Evolutionary conservation across 2,113 vertebrate species (phyloP), one percentile per base, ranked within the genome.

Genomic region (Esox niger): DNA sequence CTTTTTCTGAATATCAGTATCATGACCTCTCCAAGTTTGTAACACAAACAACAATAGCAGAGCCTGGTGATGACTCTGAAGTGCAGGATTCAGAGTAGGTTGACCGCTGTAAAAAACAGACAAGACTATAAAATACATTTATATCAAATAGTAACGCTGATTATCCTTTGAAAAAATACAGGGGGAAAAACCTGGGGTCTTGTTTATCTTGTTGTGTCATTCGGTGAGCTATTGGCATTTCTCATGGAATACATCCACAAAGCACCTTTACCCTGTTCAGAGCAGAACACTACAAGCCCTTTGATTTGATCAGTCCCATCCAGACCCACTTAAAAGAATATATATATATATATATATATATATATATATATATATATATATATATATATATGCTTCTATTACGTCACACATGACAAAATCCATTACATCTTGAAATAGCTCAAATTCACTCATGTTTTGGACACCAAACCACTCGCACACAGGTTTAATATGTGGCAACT

Each of bases 141-240:
- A 26, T 62, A 73, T 64, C 69, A 69, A 73, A 69, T 21, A 76
- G 43, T 17, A 54, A 55, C 23, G 29, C 21, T 47, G 58, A 69
- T 69, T 30, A 60, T 66, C 29, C 13, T 47, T 66, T 25, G n/a
- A 27, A 60, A 58, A 52, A 49, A 72, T n/a, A 61, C 57, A 72
- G 20, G 43, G 15, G 43, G 49, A 21, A 25, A 31, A 46, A n/a
- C 17, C 2, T 26, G 15, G 54, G 38, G 57, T 67, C 17, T 43
- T n/a, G 6, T 23, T 54, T 29, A 52, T 20, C 23, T 30, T 25
- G 30, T 30, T 9, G 54, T 43, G 1, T 56, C 23, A 26, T 27
- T 33, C 7, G 30, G 62, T 66, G 43, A 65, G 54, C 57, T 10
- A 38, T 46, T 17, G 38, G 68, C 27, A 6, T 56, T 58, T 64